Base-by-base conservation (phyloP, 1,140 invertebrate genomes). In the Drosophila ambigua region DNA sequence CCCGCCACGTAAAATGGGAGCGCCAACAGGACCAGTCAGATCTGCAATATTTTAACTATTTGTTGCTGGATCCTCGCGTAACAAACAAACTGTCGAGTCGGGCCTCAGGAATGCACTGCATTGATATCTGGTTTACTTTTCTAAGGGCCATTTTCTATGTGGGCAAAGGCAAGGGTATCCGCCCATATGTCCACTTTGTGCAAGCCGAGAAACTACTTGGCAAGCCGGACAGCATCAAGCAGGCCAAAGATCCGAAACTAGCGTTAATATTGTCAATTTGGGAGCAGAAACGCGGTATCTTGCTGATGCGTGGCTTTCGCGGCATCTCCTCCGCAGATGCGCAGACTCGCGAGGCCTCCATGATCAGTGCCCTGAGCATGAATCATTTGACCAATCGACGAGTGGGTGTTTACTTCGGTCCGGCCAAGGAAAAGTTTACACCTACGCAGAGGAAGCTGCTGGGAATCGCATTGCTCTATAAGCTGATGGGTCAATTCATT, bases 261-360 rank as follows among this genome's bases (percentile, higher is more conserved):
- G 92, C 95, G 45, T 92, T 94, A 39, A 99, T 99, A 64, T 87
- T 97, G 5, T 95, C 97, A 64, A 96, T 99, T 58, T 99, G 98
- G 98, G 93, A 94, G 1, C 92, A 93, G 65, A 94, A 95, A 28
- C 91, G 94, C 6, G 98, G 98, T 6, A 97, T 99, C 0, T 93
- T 99, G 2, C 97, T 97, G 66, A 92, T 99, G 0, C 96, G 98
- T 68, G 93, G 97, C 31, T 99, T 98, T 91, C 96, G 97, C 72
- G 97, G 97, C 92, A 95, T 96, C 2, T 96, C 97, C 50, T 95
- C 97, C 0, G 96, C 95, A 1, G 98, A 99, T 92, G 98, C 98
- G 2, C 97, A 96, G 81, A 98, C 97, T 0, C 93, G 98, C 71
- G 98, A 99, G 92, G 98, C 97, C 4, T 94, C 96, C 6, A 99